phyloP scores from a whole-genome alignment of 2,113 vertebrate genomes.

The Micronycteris hirsuta region DNA sequence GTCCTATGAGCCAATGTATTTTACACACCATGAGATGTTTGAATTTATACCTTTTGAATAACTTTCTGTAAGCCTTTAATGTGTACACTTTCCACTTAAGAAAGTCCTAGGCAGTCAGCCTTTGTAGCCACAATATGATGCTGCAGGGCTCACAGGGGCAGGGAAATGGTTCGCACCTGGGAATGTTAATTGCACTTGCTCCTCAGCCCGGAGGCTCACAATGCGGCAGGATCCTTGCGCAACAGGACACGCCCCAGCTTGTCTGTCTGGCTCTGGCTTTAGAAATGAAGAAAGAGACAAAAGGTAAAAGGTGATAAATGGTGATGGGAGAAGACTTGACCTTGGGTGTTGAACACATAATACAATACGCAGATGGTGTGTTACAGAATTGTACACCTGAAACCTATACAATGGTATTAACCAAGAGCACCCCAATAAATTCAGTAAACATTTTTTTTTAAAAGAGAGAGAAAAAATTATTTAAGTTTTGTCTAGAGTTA shows the following conservation, averaged over 20 bases:
- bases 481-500: neutral
- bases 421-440: neutral
- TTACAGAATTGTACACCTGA: neutral
- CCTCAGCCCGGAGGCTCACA: neutral
- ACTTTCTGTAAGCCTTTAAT: neutral
- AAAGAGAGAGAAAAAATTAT: slow-evolving; percentile 34
- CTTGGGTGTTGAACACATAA: neutral
- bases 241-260: neutral
- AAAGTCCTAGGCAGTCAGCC: accelerated
- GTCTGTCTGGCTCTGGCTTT: neutral
- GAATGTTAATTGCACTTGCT: neutral
- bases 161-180: neutral
- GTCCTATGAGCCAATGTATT: neutral
- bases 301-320: neutral
- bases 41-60: neutral
- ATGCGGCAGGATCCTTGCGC: accelerated
- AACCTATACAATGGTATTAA: neutral
- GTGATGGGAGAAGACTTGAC: neutral
- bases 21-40: neutral
- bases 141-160: accelerated
- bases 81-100: neutral
- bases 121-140: neutral
- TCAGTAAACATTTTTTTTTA: neutral
- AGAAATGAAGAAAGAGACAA: slow-evolving; percentile 16
- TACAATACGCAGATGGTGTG: neutral